A percentile compares a stretch with the other conserved stretches of the same genome.
phyloP scores from a whole-genome alignment of 2,113 vertebrate genomes.

The Athene noctua region DNA sequence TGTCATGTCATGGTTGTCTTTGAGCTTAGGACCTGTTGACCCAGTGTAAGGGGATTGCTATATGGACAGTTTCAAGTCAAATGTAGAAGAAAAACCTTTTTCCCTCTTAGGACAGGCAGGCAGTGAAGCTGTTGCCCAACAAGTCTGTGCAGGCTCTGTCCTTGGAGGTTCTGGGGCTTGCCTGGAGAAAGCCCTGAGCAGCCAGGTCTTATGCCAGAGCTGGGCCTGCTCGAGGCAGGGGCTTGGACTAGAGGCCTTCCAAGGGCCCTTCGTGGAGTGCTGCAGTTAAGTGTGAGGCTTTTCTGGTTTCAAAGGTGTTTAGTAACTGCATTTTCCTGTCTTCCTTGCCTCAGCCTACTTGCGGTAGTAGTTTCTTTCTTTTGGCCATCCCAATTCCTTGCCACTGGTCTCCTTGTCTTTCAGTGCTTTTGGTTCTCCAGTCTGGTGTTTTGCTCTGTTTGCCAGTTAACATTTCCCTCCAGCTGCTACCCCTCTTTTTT shows the following conservation, averaged over 20 bases:
- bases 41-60: neutral
- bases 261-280: neutral
- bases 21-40: neutral
- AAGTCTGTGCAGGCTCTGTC: neutral
- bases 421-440: neutral
- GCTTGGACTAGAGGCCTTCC: neutral
- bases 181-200: neutral
- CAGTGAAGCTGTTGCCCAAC: neutral
- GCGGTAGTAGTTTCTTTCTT: neutral
- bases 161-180: neutral
- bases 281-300: neutral
- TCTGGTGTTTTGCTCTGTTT: neutral
- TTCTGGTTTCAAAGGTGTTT: neutral
- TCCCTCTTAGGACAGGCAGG: neutral
- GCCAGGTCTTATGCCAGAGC: neutral
- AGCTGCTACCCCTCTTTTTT: neutral
- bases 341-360: neutral
- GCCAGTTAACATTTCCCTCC: neutral
- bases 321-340: neutral
- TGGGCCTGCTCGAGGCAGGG: neutral
- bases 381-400: neutral
- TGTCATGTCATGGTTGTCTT: too few species aligned
- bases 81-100: neutral
- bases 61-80: fast-evolving
- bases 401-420: neutral